Conservation (phyloP, 2,113 vertebrate species). For the Prolemur simus region DNA sequence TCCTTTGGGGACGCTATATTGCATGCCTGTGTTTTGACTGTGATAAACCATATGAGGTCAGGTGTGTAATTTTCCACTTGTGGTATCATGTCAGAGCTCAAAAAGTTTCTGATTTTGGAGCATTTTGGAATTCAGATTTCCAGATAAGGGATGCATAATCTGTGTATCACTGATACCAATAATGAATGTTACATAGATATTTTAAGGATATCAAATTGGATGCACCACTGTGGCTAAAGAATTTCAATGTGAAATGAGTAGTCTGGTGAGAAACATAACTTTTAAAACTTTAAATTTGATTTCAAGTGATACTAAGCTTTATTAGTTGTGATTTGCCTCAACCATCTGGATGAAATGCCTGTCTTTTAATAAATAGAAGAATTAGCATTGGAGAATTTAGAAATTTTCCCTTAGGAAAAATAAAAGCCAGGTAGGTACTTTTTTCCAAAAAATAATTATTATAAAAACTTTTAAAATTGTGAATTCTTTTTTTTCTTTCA, state of each 20-base stretch:
- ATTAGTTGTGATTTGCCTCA: not conserved
- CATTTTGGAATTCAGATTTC: not conserved
- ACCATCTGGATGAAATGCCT: not conserved
- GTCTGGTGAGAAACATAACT: slow-evolving; percentile 2
- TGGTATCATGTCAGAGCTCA: not conserved
- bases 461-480: not conserved
- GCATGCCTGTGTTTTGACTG: not conserved
- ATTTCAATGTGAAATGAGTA: not conserved
- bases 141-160: not conserved
- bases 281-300: slow-evolving; percentile 14
- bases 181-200: not conserved
- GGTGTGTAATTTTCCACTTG: not conserved
- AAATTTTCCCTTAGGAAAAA: not conserved
- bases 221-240: not conserved
- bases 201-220: not conserved
- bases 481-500: too few relatives aligned
- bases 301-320: not conserved
- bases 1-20: not conserved
- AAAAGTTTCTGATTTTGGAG: not conserved
- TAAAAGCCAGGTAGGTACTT: not conserved
- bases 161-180: not conserved
- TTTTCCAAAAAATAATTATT: not conserved
- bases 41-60: not conserved
- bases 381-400: not conserved
- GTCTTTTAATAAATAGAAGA: not conserved